phyloP scores from a whole-genome alignment of 1,140 invertebrate species.

The Neodiprion fabricii region DNA sequence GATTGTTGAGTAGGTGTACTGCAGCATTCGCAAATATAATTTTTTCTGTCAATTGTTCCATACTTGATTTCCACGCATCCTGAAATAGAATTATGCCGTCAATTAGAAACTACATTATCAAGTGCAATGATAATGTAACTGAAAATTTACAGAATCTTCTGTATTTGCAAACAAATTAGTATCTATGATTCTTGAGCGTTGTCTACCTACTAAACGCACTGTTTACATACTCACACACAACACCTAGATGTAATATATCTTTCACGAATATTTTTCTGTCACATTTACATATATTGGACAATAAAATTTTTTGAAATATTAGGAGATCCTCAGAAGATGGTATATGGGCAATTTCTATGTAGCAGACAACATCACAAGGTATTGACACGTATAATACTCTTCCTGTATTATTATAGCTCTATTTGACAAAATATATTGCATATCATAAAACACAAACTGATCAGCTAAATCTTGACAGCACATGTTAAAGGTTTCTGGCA shows the following conservation, averaged over 20 bases:
- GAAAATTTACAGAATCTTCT: background rate
- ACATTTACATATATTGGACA: too few relatives aligned
- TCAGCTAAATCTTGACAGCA: too few relatives aligned
- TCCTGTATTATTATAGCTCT: too few relatives aligned
- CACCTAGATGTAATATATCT: conserved; percentile 28
- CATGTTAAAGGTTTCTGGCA: background rate
- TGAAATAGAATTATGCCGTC: conserved; percentile 24
- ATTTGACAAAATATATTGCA: too few relatives aligned
- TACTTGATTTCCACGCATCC: conserved; percentile 59
- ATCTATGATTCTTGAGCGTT: background rate
- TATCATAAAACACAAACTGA: too few relatives aligned
- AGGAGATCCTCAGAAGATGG: too few relatives aligned
- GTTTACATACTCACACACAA: conserved; percentile 30
- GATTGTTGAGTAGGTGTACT: conserved; percentile 45
- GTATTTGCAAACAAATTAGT: background rate
- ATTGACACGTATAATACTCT: too few relatives aligned
- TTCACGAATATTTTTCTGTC: background rate
- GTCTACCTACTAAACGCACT: background rate
- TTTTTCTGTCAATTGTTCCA: conserved; percentile 51
- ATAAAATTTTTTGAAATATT: too few relatives aligned
- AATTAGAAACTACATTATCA: background rate
- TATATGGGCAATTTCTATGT: too few relatives aligned
- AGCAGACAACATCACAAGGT: too few relatives aligned
- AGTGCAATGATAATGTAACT: background rate
- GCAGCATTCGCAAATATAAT: conserved; percentile 57